Evolutionary conservation across 2,113 vertebrate species (phyloP), one percentile per base, ranked within the genome.

Genomic region (Columbina picui): DNA sequence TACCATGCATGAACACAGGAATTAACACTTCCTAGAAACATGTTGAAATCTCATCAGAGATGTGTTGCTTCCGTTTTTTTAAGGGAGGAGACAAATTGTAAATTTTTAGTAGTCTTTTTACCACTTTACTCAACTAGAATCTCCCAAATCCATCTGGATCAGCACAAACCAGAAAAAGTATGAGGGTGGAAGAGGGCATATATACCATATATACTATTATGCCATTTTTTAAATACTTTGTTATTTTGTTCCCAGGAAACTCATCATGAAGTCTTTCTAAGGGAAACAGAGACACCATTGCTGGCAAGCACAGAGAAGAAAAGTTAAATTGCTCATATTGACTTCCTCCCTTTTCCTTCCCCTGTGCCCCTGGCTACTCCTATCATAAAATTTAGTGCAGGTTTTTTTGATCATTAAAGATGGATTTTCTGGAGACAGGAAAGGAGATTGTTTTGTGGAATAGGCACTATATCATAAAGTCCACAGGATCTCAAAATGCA

Each of bases 361-460:
- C 5, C 17, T 49, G 3, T 52, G 19, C 1, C 3, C 6, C 23
- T 27, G 6, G 3, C 8, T 77, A 69, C 10, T 65, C 7, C 36
- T 7, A 29, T n/a, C 7, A 45, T 19, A 65, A 12, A 87, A 53
- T 1, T 14, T 1, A 34, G n/a, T 16, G 2, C 34, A 77, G 27
- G 10, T 19, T 53, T 93, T 93, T 73, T 67, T 70, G 1, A 27
- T 65, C 69, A 39, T 50, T 53, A 32, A 69, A 47, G 30, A 65
- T n/a, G 4, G 4, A 45, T 1, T 32, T 55, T 65, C 60, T 64
- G 1, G 23, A 52, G 18, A 34, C 0, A 0, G 19, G 12, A 39
- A 45, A 32, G 8, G 10, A 65, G 6, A 36, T 32, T 65, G 4
- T 71, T 78, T 20, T 84, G 14, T 12, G 2, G 29, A 87, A 39